Conservation (phyloP, 2,113 vertebrate genomes). For the Silurus glanis region DNA sequence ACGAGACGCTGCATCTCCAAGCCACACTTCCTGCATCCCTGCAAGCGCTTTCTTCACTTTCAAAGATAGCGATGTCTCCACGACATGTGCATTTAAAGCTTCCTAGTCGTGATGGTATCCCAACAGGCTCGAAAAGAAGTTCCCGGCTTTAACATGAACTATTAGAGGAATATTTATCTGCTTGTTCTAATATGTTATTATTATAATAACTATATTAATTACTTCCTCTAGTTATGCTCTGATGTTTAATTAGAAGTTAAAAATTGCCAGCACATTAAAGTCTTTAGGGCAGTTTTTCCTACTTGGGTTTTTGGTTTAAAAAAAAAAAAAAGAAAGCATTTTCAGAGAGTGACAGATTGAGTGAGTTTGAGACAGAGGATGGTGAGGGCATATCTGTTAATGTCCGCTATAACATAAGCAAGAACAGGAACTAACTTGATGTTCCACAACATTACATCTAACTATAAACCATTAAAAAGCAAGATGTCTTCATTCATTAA, state of each 20-base stretch:
- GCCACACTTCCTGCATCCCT: no score
- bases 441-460: not conserved
- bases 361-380: not conserved
- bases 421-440: not conserved
- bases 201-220: not conserved
- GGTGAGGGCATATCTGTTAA: not conserved
- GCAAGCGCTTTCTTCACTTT: no score
- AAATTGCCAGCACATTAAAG: no score
- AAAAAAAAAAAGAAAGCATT: no score
- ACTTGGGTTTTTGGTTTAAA: not conserved
- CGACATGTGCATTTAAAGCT: no score
- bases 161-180: not conserved
- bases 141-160: not conserved
- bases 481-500: not conserved
- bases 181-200: not conserved
- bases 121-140: not conserved
- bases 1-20: no score
- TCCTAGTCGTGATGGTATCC: not conserved
- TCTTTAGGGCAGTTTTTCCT: no score
- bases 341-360: not conserved
- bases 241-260: no score
- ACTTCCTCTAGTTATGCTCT: not conserved
- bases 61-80: no score
- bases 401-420: not conserved
- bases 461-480: not conserved